Base-by-base conservation (phyloP, 2,113 vertebrate species). In the Crotalus horridus region DNA sequence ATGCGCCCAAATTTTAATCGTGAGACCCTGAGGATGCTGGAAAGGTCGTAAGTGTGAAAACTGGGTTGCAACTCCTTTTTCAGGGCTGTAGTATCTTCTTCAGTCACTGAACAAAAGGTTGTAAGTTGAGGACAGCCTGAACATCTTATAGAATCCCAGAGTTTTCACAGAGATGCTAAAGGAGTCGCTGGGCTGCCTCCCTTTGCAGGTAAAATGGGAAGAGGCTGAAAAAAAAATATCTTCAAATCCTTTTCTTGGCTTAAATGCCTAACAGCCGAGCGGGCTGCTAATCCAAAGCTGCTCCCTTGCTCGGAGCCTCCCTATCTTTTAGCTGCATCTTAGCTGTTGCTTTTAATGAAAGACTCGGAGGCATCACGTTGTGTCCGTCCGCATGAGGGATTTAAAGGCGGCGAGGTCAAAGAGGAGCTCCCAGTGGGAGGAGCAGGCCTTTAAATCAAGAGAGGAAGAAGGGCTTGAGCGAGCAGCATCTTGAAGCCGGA, bases 301-400 rank as follows among this genome's bases (percentile, higher is more conserved):
- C 56, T 64, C 54, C 46, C 46, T 4, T 26, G 21, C 74, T 17
- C 1, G 39, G 69, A 58, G 55, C 59, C 51, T 53, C 89, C 56
- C n/a, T 56, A 9, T 89, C 87, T 89, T 89, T 33, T 33, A 46
- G 53, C 8, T 88, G 59, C n/a, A 23, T 85, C 55, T 86, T 48
- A 85, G 69, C 92, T 43, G 3, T n/a, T 53, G 89, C 89, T 93
- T 93, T 90, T 90, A 93, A 93, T 64, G 89, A 93, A 93, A 93
- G 88, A 24, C 81, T 93, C 88, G 43, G 56, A 93, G 61, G 92
- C 74, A 24, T 86, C 58, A 8, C 23, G 23, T 90, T 87, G 56
- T 90, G 92, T 90, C 56, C 56, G 92, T 90, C 56, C 48, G 89
- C 89, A 64, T 93, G 92, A 93, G 90, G 58, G 93, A 88, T 89